Conservation (phyloP, 2,113 vertebrate genomes). For the Apistogramma diplotaenia region DNA sequence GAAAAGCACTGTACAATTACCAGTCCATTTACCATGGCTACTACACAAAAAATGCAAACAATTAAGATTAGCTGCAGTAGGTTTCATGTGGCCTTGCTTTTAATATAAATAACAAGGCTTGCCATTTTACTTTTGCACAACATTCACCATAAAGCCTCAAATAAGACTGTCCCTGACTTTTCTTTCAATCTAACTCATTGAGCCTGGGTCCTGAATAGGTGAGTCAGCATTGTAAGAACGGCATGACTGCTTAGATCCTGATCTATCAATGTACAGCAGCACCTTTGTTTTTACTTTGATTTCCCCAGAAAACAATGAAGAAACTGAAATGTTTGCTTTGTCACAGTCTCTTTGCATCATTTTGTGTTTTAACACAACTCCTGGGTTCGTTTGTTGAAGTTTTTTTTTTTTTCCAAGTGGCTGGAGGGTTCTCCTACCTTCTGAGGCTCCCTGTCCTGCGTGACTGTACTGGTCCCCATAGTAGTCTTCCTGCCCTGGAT, state of each 20-base stretch:
- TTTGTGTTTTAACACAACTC: slow-evolving; percentile 64
- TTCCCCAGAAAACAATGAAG: slow-evolving; percentile 59
- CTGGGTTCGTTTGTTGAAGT: slow-evolving; percentile 37
- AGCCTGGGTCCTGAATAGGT: not conserved
- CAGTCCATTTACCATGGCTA: not conserved
- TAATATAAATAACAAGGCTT: no score
- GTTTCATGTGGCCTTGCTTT: not conserved
- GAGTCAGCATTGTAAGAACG: not conserved
- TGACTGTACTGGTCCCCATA: slow-evolving; percentile 99
- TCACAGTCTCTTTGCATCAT: slow-evolving; percentile 57
- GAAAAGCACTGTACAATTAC: no score
- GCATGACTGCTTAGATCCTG: not conserved
- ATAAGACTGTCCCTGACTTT: slow-evolving; percentile 28
- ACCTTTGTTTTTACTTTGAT: slow-evolving; percentile 6
- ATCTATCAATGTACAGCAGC: not conserved
- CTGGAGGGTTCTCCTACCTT: slow-evolving; percentile 88
- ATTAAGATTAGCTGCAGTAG: not conserved
- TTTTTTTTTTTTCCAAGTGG: slow-evolving; percentile 43
- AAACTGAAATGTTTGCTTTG: slow-evolving; percentile 45
- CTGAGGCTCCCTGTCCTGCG: slow-evolving; percentile 96
- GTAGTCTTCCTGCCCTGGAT: slow-evolving; percentile 99
- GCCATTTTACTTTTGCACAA: not conserved
- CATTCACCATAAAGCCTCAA: not conserved
- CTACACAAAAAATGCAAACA: not conserved
- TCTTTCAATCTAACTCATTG: not conserved